These are phyloP conservation scores for Meandrina meandrites DNA, from an alignment of 92 coral and sea anemone genomes.

Conservation along the genomic window DNA sequence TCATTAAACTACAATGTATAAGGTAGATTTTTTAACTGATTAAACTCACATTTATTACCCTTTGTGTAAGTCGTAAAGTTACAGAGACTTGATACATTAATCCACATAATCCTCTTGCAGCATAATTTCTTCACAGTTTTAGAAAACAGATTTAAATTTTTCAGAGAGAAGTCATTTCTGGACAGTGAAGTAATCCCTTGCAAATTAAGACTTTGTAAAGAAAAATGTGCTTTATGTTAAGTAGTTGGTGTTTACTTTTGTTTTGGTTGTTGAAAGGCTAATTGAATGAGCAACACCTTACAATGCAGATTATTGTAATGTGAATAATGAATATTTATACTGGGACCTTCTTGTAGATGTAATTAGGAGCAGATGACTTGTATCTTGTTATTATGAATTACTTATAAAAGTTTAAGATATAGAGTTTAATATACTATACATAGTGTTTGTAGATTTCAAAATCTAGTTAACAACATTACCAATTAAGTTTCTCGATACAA, in stretches of 20 bases:
- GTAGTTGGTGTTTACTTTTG: background rate
- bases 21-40: background rate
- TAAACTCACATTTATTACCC: background rate
- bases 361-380: background rate
- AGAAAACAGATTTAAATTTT: background rate
- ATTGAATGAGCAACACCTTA: constrained; percentile 16
- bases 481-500: background rate
- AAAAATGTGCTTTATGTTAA: constrained; percentile 16
- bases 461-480: background rate
- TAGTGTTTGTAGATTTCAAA: too few species aligned
- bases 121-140: background rate
- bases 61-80: background rate
- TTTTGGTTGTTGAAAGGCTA: background rate
- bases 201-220: background rate
- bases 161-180: background rate
- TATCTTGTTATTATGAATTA: background rate
- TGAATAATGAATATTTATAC: constrained; percentile 9
- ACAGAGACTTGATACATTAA: background rate
- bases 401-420: background rate
- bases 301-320: background rate
- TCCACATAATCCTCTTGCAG: background rate
- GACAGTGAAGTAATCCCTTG: background rate
- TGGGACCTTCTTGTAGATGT: background rate
- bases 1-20: too few species aligned
- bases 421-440: background rate